Conservation (phyloP, 2,797 vertebrate species). For the Platalea minor region DNA sequence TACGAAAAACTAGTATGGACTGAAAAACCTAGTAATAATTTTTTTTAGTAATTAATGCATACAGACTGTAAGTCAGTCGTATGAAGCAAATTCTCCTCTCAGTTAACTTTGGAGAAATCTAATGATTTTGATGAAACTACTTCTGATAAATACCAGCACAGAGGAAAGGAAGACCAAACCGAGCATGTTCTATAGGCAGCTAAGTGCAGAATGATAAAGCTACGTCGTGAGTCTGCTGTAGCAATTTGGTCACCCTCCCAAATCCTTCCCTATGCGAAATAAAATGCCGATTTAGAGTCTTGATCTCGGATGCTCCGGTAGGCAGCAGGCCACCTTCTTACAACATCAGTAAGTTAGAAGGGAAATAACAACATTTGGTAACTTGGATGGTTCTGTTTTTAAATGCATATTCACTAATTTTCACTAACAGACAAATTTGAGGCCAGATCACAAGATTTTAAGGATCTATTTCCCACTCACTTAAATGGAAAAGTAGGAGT, state of each 20-base stretch:
- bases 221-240: not conserved
- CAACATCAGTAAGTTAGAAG: not conserved
- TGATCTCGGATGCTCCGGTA: not conserved
- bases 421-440: not conserved
- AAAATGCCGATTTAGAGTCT: not conserved
- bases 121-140: not conserved
- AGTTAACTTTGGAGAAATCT: not conserved
- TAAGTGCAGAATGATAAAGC: not conserved
- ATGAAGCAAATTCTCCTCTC: not conserved
- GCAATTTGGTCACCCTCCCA: not conserved
- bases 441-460: not conserved
- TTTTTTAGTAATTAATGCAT: not conserved
- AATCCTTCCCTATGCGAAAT: not conserved
- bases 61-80: not conserved
- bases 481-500: not conserved
- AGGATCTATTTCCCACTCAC: not conserved
- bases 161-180: not conserved
- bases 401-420: not conserved
- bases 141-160: not conserved
- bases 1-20: not conserved
- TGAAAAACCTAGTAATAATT: not conserved
- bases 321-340: not conserved
- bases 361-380: not conserved
- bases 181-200: not conserved
- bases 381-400: not conserved